Conservation (phyloP, 2,797 vertebrate genomes). For the Gallinago solitaria region DNA sequence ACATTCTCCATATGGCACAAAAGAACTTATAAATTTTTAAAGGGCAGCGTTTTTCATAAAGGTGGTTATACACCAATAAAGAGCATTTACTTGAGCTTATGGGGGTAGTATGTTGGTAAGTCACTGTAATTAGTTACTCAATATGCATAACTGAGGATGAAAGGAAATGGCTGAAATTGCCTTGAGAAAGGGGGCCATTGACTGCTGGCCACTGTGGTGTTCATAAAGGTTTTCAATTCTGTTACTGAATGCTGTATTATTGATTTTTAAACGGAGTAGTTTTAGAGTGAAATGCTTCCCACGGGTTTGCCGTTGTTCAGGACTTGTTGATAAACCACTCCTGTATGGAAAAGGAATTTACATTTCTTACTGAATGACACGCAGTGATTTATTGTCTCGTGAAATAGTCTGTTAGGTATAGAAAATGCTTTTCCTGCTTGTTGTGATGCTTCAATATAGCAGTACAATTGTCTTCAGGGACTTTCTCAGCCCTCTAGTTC, state of each 20-base stretch:
- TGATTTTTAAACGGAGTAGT: slow-evolving; percentile 23
- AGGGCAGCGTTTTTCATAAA: not conserved
- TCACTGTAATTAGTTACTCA: not conserved
- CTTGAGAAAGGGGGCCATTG: not conserved
- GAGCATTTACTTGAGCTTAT: not conserved
- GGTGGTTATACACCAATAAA: not conserved
- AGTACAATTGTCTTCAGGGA: not conserved
- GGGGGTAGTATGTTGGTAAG: not conserved
- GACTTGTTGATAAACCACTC: not conserved
- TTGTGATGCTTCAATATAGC: not conserved
- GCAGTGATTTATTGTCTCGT: not conserved
- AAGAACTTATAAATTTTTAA: not conserved
- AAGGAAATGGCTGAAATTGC: not conserved
- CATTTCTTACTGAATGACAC: not conserved
- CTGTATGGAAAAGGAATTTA: not conserved
- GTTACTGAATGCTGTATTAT: not conserved
- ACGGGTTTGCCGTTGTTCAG: not conserved
- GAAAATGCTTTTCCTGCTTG: not conserved
- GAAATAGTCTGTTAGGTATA: not conserved
- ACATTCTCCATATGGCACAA: not conserved
- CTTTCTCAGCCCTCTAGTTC: not conserved
- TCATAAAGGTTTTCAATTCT: not conserved
- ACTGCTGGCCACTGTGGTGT: not conserved
- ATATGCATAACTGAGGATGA: not conserved
- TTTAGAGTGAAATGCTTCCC: not conserved